Conservation (phyloP, 1,140 invertebrate genomes). For the Pararge aegeria region DNA sequence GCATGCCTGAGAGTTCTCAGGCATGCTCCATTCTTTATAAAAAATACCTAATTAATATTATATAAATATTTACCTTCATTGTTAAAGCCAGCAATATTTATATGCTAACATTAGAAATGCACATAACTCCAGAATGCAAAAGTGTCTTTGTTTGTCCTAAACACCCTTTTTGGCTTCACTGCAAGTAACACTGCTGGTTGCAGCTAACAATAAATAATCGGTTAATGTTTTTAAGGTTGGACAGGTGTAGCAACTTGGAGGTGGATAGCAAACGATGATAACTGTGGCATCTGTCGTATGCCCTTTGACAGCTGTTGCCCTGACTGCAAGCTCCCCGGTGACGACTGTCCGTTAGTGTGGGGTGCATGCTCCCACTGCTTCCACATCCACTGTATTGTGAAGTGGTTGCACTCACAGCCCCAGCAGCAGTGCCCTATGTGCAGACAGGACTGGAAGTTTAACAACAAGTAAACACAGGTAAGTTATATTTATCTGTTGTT, state of each 20-base stretch:
- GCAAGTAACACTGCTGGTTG: background rate
- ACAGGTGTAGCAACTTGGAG: conserved; percentile 98
- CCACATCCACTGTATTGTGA: conserved; percentile 99
- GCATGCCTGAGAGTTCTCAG: no score
- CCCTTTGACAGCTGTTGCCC: conserved; percentile 99
- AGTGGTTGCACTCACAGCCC: conserved; percentile 98
- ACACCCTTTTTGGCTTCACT: no score
- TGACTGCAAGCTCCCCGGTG: conserved; percentile 98
- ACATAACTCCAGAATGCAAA: no score
- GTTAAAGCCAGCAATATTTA: no score
- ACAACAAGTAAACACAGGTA: conserved; percentile 82
- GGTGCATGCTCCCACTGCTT: conserved; percentile 99
- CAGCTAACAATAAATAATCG: background rate
- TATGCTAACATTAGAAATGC: no score
- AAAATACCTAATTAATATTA: no score
- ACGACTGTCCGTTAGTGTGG: conserved; percentile 99
- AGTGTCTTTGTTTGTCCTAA: no score
- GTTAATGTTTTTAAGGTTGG: conserved; percentile 84
- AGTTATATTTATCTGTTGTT: conserved; percentile 25
- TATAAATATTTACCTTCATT: no score
- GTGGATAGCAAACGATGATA: conserved; percentile 99
- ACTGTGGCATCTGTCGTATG: conserved; percentile 99
- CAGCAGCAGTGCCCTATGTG: conserved; percentile 99
- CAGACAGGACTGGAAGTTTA: conserved; percentile 99
- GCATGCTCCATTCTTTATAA: no score